Conservation (phyloP, 2,797 vertebrate species). For the Vireo griseus region DNA sequence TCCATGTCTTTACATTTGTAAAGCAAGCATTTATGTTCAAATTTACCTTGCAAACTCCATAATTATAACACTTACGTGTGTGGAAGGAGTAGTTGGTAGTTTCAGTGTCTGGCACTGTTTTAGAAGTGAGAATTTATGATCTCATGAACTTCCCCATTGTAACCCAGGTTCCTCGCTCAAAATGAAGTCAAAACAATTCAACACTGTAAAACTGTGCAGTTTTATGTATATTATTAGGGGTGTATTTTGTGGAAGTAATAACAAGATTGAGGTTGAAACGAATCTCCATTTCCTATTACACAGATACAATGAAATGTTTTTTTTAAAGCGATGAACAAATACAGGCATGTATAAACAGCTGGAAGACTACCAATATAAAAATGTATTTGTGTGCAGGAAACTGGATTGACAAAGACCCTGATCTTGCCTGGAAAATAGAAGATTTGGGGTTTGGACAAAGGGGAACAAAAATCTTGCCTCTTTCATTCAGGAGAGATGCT, state of each 20-base stretch:
- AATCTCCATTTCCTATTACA: neutral
- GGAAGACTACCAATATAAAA: neutral
- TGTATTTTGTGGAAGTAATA: neutral
- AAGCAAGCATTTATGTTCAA: neutral
- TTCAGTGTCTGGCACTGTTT: neutral
- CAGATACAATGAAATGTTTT: neutral
- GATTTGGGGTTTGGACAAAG: neutral
- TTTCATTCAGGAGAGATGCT: neutral
- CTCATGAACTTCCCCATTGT: neutral
- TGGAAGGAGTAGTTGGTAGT: neutral
- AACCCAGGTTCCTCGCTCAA: neutral
- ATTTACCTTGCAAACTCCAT: neutral
- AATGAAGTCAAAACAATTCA: neutral
- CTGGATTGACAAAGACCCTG: neutral
- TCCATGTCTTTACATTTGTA: neutral
- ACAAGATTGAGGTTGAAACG: neutral
- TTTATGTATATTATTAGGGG: neutral
- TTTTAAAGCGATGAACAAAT: neutral
- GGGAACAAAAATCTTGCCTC: neutral
- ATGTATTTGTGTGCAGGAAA: neutral
- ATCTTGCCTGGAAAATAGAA: neutral
- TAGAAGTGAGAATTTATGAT: constrained; percentile 12
- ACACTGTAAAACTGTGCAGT: neutral
- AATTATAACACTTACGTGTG: neutral
- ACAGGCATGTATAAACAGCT: neutral